A percentile compares a stretch with the other conserved stretches of the same genome.
Evolutionary conservation across 2,888 invertebrate species (phyloP).

Genomic region (Lasioglossum pauxillum): DNA sequence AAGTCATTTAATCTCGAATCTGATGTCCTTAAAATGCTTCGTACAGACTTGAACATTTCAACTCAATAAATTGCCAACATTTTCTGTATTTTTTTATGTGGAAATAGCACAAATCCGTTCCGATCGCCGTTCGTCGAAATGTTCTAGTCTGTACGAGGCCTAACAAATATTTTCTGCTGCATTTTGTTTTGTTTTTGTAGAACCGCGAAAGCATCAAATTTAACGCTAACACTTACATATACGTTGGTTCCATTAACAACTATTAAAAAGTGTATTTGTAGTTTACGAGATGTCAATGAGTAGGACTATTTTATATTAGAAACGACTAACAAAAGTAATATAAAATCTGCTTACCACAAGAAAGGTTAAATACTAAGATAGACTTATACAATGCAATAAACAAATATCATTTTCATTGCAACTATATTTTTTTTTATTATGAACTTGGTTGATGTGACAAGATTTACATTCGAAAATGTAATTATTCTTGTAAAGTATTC

Average conservation of each 20-base stretch:
- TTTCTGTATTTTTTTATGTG: too few relatives aligned
- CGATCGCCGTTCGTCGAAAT: too few relatives aligned
- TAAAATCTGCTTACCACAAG: slow-evolving; percentile 12
- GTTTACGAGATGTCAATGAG: slow-evolving; percentile 17
- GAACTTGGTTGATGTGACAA: slow-evolving; percentile 15
- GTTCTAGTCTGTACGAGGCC: too few relatives aligned
- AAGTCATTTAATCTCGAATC: too few relatives aligned
- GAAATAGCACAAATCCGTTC: too few relatives aligned
- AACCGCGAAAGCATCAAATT: slow-evolving; percentile 22
- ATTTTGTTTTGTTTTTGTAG: slow-evolving; percentile 36
- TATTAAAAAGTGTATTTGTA: slow-evolving; percentile 30
- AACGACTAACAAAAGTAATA: slow-evolving; percentile 19
- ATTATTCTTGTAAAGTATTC: slow-evolving; percentile 7
- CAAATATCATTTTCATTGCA: slow-evolving; percentile 9
- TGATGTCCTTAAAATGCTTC: too few relatives aligned
- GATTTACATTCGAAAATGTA: slow-evolving; percentile 3
- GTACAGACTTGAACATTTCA: too few relatives aligned
- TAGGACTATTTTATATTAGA: slow-evolving; percentile 21
- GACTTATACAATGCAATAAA: slow-evolving; percentile 12
- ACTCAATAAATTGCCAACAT: too few relatives aligned
- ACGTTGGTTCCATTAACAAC: slow-evolving; percentile 25
- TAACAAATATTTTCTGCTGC: slow-evolving; percentile 35
- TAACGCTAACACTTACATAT: slow-evolving; percentile 9
- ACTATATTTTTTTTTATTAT: slow-evolving; percentile 34
- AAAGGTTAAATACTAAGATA: slow-evolving; percentile 14